phyloP scores from a whole-genome alignment of 2,113 vertebrate genomes.

The Neogobius melanostomus region DNA sequence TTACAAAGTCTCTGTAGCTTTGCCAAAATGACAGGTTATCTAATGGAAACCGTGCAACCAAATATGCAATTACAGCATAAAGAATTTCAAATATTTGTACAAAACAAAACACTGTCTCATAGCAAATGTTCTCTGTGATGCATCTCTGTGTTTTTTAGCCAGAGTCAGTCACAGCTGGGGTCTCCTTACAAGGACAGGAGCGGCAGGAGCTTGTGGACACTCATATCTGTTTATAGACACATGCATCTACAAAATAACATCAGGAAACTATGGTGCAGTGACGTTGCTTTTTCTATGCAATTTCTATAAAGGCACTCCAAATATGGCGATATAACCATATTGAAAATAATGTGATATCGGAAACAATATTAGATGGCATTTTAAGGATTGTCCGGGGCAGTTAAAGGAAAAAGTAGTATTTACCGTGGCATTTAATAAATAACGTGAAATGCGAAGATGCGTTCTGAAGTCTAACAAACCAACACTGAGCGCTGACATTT shows the following conservation, averaged over 20 bases:
- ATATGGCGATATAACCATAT: too few relatives aligned
- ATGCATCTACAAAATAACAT: constrained; percentile 23
- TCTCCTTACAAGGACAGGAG: constrained; percentile 78
- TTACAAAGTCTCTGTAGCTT: too few relatives aligned
- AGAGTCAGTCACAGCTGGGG: constrained; percentile 57
- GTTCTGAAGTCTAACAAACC: background rate
- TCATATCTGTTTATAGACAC: constrained; percentile 46
- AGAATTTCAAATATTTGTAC: background rate
- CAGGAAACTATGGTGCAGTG: background rate
- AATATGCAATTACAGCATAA: too few relatives aligned
- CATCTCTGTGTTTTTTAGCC: constrained; percentile 24
- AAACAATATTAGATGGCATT: too few relatives aligned
- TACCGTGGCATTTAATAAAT: background rate
- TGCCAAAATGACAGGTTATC: too few relatives aligned
- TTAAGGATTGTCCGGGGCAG: too few relatives aligned
- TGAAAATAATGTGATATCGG: too few relatives aligned
- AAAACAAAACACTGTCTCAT: background rate
- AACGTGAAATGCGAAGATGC: background rate
- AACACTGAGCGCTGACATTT: background rate
- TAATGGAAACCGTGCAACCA: background rate
- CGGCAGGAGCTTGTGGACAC: constrained; percentile 54
- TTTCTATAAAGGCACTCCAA: too few relatives aligned
- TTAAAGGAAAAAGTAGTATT: background rate
- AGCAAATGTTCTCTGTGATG: background rate
- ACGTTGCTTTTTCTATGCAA: too few relatives aligned